phyloP scores from a whole-genome alignment of 2,113 vertebrate genomes.

The Actenoides lindsayi region DNA sequence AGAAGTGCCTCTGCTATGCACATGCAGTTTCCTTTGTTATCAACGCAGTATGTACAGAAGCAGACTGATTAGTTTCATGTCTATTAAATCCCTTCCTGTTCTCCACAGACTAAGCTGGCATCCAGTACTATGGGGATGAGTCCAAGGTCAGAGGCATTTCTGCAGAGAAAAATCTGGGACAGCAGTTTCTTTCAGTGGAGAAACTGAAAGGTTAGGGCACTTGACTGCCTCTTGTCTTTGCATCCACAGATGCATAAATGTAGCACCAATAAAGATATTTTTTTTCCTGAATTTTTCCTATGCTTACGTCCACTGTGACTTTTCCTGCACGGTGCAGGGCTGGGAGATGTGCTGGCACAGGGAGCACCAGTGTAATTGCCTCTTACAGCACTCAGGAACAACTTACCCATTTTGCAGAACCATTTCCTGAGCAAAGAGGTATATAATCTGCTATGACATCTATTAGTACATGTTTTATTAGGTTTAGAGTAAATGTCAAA shows the following conservation, averaged over 20 bases:
- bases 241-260: background rate
- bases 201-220: background rate
- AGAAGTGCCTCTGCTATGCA: background rate
- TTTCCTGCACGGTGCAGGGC: background rate
- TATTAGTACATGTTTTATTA: background rate
- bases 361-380: rapidly evolving
- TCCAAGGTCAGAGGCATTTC: constrained; percentile 41
- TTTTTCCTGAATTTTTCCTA: background rate
- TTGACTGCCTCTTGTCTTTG: background rate
- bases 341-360: background rate
- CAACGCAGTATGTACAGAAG: background rate
- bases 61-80: background rate
- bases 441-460: background rate
- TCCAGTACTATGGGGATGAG: background rate
- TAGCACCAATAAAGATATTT: background rate
- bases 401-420: background rate
- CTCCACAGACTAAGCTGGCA: background rate
- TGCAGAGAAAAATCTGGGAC: constrained; percentile 8
- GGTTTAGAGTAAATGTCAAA: constrained; percentile 9
- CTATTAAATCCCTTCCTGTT: background rate
- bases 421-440: background rate
- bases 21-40: background rate
- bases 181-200: background rate
- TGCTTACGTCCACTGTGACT: background rate
- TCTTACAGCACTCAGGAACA: background rate